These are phyloP conservation scores for Astreopora myriophthalma DNA, from an alignment of 64 coral and sea anemone genomes.

Conservation along the genomic window DNA sequence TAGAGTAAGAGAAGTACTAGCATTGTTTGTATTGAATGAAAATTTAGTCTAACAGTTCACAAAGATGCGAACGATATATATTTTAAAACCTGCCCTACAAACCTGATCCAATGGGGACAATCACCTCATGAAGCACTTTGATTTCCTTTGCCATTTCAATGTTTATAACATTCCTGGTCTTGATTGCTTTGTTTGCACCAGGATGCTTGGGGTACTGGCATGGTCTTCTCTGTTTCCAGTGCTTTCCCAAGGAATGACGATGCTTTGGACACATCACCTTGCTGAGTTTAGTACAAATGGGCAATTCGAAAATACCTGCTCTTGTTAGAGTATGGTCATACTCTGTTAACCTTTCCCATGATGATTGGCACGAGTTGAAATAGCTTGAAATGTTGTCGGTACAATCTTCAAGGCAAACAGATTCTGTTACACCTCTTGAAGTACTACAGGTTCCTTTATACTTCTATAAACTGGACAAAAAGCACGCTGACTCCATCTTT, in stretches of 20 bases:
- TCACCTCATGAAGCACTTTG: background rate
- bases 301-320: background rate
- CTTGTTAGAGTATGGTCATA: background rate
- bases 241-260: conserved; percentile 42
- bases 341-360: background rate
- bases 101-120: background rate
- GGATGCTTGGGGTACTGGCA: conserved; percentile 52
- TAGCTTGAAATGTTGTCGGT: background rate
- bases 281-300: background rate
- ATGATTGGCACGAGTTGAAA: background rate
- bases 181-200: conserved; percentile 32
- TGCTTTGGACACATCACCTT: conserved; percentile 55
- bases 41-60: too few species aligned
- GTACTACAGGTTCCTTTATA: background rate
- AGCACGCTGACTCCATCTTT: background rate
- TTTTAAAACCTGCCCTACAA: too few species aligned
- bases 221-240: conserved; percentile 27
- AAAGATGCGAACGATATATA: too few species aligned
- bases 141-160: background rate
- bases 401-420: background rate
- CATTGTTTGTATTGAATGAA: background rate
- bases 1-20: background rate
- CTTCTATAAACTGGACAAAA: background rate
- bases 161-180: conserved; percentile 2
- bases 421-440: background rate